A percentile compares a stretch with the other conserved stretches of the same genome.
These are phyloP conservation scores for Eurystomus gularis DNA, from an alignment of 2,113 vertebrate genomes.

Conservation along the genomic window DNA sequence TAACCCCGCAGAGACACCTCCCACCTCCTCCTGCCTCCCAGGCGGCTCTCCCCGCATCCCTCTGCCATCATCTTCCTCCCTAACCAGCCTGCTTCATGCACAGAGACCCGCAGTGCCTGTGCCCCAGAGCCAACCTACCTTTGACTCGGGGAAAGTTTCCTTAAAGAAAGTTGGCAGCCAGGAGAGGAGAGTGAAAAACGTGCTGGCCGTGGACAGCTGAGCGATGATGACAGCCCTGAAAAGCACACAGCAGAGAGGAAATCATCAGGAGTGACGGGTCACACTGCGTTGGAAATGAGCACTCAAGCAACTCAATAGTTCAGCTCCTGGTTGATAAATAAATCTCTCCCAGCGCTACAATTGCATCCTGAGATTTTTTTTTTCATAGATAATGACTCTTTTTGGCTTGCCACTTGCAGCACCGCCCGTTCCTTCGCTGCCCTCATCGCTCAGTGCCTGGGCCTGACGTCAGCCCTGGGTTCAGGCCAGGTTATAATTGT, in stretches of 20 bases:
- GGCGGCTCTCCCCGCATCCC: not conserved
- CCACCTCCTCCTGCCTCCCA: not conserved
- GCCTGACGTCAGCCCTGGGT: not conserved
- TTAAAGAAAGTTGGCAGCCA: conserved; percentile 97
- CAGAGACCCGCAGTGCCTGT: fast-evolving
- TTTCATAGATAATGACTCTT: not conserved
- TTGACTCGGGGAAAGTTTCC: conserved; percentile 90
- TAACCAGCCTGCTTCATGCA: fast-evolving
- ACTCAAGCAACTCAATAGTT: not conserved
- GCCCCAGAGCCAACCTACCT: conserved; percentile 74
- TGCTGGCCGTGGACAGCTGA: conserved; percentile 88
- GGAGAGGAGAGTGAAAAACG: conserved; percentile 92
- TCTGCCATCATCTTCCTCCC: not conserved
- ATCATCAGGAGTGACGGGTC: not conserved
- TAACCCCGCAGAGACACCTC: not conserved
- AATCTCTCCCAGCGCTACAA: not conserved
- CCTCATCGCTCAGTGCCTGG: fast-evolving
- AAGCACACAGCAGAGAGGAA: not conserved
- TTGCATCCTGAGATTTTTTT: not conserved
- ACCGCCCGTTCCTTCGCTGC: not conserved
- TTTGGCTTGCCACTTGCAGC: not conserved
- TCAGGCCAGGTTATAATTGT: not conserved
- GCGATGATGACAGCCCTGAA: conserved; percentile 89
- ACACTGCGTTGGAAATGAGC: not conserved
- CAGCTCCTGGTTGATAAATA: not conserved